These are phyloP conservation scores for Spea multiplicata DNA, from an alignment of 2,113 vertebrate species.

Conservation along the genomic window DNA sequence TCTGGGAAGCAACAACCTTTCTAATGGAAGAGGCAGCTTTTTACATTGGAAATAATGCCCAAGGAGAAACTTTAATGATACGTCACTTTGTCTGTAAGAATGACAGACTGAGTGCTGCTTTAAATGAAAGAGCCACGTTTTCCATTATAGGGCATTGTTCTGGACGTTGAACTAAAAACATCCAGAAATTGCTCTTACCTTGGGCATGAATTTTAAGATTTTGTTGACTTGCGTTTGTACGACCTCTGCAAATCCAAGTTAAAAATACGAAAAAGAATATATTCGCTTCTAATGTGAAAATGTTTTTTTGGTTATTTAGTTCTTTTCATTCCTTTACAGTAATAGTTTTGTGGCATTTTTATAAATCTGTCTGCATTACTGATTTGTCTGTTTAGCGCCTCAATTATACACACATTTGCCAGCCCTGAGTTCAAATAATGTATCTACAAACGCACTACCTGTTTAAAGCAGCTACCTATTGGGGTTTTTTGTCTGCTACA, in stretches of 20 bases:
- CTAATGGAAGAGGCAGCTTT: constrained; percentile 44
- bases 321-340: too few relatives aligned
- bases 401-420: too few relatives aligned
- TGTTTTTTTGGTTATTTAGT: too few relatives aligned
- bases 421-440: too few relatives aligned
- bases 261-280: neutral
- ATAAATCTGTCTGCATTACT: too few relatives aligned
- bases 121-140: constrained; percentile 39
- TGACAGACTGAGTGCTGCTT: constrained; percentile 44
- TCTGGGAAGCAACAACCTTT: constrained; percentile 47
- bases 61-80: constrained; percentile 41
- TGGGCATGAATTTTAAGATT: constrained; percentile 40
- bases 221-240: constrained; percentile 32
- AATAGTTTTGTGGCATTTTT: too few relatives aligned
- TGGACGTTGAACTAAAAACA: constrained; percentile 40
- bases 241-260: constrained; percentile 44
- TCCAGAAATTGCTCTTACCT: constrained; percentile 34
- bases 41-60: constrained; percentile 46
- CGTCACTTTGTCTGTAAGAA: constrained; percentile 31
- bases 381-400: too few relatives aligned
- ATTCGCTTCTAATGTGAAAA: neutral
- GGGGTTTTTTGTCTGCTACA: too few relatives aligned
- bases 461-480: too few relatives aligned
- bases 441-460: too few relatives aligned
- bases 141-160: constrained; percentile 41